These are phyloP conservation scores for Trichacis sp. DNA, from an alignment of 2,888 invertebrate species.

Conservation along the genomic window DNA sequence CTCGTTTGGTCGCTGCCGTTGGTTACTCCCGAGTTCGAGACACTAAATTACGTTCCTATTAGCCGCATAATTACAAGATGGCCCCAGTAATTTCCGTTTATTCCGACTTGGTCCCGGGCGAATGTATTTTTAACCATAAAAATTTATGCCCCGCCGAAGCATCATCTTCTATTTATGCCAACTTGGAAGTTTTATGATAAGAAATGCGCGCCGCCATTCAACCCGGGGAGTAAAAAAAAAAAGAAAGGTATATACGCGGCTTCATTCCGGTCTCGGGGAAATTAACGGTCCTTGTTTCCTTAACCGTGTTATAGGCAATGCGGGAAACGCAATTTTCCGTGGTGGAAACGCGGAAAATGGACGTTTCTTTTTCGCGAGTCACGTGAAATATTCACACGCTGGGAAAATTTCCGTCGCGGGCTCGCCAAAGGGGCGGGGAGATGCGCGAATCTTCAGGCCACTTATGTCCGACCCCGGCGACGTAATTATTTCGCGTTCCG, in stretches of 20 bases:
- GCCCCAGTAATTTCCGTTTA: conserved; percentile 69
- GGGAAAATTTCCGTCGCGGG: neutral
- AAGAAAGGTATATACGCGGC: too few relatives aligned
- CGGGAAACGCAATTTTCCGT: too few relatives aligned
- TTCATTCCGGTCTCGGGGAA: conserved; percentile 19
- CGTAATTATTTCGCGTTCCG: conserved; percentile 49
- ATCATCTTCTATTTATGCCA: conserved; percentile 42
- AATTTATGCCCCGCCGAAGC: conserved; percentile 41
- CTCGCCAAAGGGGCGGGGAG: neutral
- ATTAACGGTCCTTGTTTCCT: conserved; percentile 58
- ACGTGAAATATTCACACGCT: neutral
- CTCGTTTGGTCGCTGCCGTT: conserved; percentile 47
- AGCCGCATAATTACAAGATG: conserved; percentile 70
- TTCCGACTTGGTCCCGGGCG: conserved; percentile 62
- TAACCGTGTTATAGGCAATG: conserved; percentile 1
- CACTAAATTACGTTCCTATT: conserved; percentile 70
- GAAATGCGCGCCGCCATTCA: conserved; percentile 20
- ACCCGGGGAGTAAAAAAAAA: conserved; percentile 54
- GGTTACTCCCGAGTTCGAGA: conserved; percentile 68
- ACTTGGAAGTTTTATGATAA: conserved; percentile 38
- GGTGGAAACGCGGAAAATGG: too few relatives aligned
- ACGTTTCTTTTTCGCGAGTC: neutral
- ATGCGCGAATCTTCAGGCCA: conserved; percentile 31
- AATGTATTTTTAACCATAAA: conserved; percentile 49
- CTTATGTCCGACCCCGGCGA: conserved; percentile 46